Percentiles rank a stretch among this genome's conserved stretches.
phyloP scores from a whole-genome alignment of 2,888 invertebrate species.

The Schizaphis graminum region DNA sequence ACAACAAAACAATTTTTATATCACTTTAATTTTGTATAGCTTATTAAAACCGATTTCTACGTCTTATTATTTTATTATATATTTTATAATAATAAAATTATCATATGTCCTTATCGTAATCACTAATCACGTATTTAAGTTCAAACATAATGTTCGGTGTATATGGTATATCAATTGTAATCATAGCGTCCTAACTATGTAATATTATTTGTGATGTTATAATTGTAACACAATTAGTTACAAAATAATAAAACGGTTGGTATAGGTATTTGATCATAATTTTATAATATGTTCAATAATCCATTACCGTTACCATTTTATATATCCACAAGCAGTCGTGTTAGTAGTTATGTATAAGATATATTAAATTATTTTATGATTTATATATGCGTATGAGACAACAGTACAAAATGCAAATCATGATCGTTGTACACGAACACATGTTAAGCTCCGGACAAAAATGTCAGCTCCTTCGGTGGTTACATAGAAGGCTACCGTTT shows the following conservation, averaged over 20 bases:
- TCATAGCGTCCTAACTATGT: not conserved
- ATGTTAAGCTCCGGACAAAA: not conserved
- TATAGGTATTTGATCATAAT: not conserved
- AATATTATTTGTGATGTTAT: not conserved
- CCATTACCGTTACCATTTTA: not conserved
- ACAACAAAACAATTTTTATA: not conserved
- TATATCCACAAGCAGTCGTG: not conserved
- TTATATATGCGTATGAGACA: not conserved
- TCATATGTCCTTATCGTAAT: not conserved
- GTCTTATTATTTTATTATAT: not conserved
- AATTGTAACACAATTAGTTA: not conserved
- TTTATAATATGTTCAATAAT: not conserved
- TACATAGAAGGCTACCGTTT: slow-evolving; percentile 23
- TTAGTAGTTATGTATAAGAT: not conserved
- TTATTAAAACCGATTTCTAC: not conserved
- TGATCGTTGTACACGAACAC: not conserved
- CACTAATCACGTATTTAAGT: not conserved
- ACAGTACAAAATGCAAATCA: slow-evolving; percentile 10
- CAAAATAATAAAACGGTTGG: not conserved
- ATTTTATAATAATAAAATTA: not conserved
- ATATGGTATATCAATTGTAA: no score
- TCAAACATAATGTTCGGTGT: no score
- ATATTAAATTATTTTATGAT: not conserved
- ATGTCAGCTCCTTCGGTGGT: slow-evolving; percentile 11
- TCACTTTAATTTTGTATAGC: not conserved